A percentile compares a stretch with the other conserved stretches of the same genome.
These are phyloP conservation scores for Cyclura pinguis DNA, from an alignment of 2,797 vertebrate species.

Conservation along the genomic window DNA sequence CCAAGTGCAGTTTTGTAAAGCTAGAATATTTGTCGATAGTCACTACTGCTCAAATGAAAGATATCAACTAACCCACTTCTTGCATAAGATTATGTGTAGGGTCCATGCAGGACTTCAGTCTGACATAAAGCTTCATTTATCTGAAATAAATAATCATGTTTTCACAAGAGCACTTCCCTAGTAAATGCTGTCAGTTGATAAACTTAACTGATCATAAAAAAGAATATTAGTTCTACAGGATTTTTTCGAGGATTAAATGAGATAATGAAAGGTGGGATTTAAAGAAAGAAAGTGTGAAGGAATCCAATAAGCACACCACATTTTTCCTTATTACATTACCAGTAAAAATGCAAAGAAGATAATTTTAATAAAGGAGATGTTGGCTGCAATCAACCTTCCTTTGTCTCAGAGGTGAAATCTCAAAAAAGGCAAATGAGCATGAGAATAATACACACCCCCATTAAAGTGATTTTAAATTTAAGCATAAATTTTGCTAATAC, in stretches of 20 bases:
- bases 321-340: slow-evolving; percentile 60
- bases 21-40: not conserved
- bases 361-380: slow-evolving; percentile 74
- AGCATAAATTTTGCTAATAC: slow-evolving; percentile 79
- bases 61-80: not conserved
- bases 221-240: slow-evolving; percentile 76
- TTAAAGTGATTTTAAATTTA: slow-evolving; percentile 80
- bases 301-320: slow-evolving; percentile 63
- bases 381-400: slow-evolving; percentile 70
- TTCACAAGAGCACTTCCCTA: slow-evolving; percentile 69
- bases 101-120: slow-evolving; percentile 31
- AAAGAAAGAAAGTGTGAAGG: slow-evolving; percentile 60
- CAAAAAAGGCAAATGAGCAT: slow-evolving; percentile 71
- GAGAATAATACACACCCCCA: slow-evolving; percentile 66
- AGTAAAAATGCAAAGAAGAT: slow-evolving; percentile 71
- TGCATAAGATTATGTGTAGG: not conserved
- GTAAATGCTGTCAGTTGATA: slow-evolving; percentile 70
- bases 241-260: slow-evolving; percentile 76
- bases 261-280: slow-evolving; percentile 74
- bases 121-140: slow-evolving; percentile 69
- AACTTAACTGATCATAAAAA: slow-evolving; percentile 76
- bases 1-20: not conserved
- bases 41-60: not conserved
- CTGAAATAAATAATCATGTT: slow-evolving; percentile 64
- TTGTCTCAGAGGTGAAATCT: slow-evolving; percentile 75